A percentile compares a stretch with the other conserved stretches of the same genome.
Conservation (phyloP, 2,113 vertebrate genomes). For the Lamprotornis superbus region DNA sequence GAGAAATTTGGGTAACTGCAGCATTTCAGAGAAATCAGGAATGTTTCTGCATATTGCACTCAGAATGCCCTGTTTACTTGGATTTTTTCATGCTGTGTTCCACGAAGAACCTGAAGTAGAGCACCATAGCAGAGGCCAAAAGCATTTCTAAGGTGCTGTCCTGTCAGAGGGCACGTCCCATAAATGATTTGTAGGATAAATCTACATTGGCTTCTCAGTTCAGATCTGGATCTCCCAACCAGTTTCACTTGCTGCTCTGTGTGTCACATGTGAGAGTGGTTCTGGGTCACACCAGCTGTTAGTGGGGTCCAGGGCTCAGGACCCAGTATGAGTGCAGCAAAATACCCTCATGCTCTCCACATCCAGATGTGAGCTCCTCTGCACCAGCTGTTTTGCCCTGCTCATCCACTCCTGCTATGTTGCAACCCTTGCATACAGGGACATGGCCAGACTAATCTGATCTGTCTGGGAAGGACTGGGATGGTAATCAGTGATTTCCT, state of each 20-base stretch:
- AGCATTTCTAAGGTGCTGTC: not conserved
- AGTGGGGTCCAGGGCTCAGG: not conserved
- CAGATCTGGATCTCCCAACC: not conserved
- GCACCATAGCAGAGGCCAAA: not conserved
- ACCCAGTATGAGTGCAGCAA: rapidly evolving
- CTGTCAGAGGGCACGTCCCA: not conserved
- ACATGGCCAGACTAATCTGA: not conserved
- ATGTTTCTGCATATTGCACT: not conserved
- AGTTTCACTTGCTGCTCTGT: not conserved
- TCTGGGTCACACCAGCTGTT: not conserved
- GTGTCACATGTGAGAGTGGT: not conserved
- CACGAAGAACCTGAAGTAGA: not conserved
- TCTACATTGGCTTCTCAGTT: not conserved
- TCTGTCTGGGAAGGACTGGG: not conserved
- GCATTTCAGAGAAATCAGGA: not conserved
- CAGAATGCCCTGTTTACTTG: not conserved
- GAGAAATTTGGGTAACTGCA: not conserved
- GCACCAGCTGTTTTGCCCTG: not conserved
- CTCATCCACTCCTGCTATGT: not conserved
- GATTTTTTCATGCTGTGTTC: not conserved
- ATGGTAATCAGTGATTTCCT: not conserved
- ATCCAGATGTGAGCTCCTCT: not conserved
- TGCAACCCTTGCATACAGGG: not conserved
- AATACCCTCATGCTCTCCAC: not conserved
- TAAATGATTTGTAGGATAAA: not conserved